These are phyloP conservation scores for Actias luna DNA, from an alignment of 2,888 invertebrate species.

Conservation along the genomic window DNA sequence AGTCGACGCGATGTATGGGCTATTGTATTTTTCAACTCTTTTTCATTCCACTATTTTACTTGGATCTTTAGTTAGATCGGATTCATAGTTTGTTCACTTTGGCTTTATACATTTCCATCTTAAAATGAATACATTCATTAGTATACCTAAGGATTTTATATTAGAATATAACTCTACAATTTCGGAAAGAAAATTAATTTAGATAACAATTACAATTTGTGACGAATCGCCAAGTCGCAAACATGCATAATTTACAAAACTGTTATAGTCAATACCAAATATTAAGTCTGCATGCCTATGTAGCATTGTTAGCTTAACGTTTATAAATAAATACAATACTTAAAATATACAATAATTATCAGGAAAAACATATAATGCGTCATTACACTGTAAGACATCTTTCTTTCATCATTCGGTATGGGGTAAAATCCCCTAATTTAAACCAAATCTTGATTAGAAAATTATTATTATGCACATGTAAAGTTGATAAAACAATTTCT, in stretches of 20 bases:
- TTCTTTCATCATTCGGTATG: background rate
- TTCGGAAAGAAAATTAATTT: too few species aligned
- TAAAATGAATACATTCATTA: background rate
- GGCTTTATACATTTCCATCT: too few species aligned
- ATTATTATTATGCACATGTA: background rate
- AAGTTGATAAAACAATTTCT: background rate
- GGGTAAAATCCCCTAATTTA: background rate
- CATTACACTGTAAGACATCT: background rate
- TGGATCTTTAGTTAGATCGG: background rate
- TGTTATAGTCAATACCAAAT: background rate
- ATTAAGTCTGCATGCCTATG: background rate
- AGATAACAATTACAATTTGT: too few species aligned
- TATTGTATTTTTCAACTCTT: background rate
- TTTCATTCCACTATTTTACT: background rate
- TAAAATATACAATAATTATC: background rate
- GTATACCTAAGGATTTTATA: background rate
- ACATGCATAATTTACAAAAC: background rate
- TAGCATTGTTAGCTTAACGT: too few species aligned
- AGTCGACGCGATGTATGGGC: background rate
- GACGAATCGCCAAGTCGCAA: background rate
- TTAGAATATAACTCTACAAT: background rate
- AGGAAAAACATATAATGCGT: background rate
- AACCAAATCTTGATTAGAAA: background rate
- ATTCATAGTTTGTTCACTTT: too few species aligned
- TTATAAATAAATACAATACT: too few species aligned